Percentiles rank a stretch among this genome's conserved stretches.
Conservation (phyloP, 2,797 vertebrate genomes). For the Simalia tracyae region DNA sequence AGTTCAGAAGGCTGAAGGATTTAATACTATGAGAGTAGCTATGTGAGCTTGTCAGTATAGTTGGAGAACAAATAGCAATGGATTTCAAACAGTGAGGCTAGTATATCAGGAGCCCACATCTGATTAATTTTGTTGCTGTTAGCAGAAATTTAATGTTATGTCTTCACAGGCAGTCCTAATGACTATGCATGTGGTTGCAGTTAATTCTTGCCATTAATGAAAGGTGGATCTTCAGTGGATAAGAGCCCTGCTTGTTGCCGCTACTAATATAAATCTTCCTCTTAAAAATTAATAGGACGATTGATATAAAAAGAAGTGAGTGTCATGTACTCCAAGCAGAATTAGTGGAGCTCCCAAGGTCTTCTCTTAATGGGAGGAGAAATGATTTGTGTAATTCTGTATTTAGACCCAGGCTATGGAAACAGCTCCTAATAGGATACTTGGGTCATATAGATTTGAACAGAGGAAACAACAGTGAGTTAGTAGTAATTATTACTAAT, state of each 20-base stretch:
- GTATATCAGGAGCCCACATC: neutral
- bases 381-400: neutral
- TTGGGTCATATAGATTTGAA: neutral
- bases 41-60: neutral
- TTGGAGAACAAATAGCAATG: neutral
- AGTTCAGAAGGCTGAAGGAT: neutral
- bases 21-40: neutral
- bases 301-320: neutral
- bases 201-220: neutral
- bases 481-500: neutral
- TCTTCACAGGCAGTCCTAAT: neutral
- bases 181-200: neutral
- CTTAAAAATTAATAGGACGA: neutral
- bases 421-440: neutral
- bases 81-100: neutral
- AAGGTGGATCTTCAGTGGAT: neutral
- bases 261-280: neutral
- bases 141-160: neutral
- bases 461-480: neutral
- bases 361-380: neutral
- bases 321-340: neutral
- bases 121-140: neutral
- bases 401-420: neutral
- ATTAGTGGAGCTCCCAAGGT: neutral
- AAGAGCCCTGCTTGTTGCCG: neutral